Evolutionary conservation across 2,113 vertebrate genomes (phyloP), one percentile per base, ranked within the genome.

Genomic region (Periophthalmus modestus): DNA sequence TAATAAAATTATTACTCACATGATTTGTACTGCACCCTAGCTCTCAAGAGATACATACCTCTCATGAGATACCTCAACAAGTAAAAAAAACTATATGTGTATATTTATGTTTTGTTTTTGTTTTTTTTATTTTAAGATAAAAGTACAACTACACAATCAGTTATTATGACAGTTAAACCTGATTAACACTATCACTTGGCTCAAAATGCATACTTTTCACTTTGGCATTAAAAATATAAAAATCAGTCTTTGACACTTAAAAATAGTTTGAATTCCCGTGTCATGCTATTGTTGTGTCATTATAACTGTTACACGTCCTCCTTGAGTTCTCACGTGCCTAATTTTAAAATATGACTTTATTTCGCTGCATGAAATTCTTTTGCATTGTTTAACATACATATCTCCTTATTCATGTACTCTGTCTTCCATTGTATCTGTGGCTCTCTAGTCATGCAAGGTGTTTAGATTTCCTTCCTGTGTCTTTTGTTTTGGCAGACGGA

Each of bases 381-480:
- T 61, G 24, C 71, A 65, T 79, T 77, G 33, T 77, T 28, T 69
- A n/a, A 15, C 55, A 12, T 80, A n/a, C 71, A 74, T 77, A 75
- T 75, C 66, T 80, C 55, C 14, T 74, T 69, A 59, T 81, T 67
- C 69, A 70, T 80, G 73, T 73, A 77, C 84, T 80, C 69, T 85
- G 73, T 82, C 73, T 11, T 63, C 71, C 23, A 58, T 19, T 65
- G 67, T 61, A 48, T 69, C 76, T 33, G 34, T 43, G 62, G 62
- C 36, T 82, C 18, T 19, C 59, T 72, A 21, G 69, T 72, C 77
- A 71, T 84, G 78, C 24, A 7, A 82, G 78, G 48, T 77, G 66
- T 87, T 88, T 85, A 68, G 66, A 23, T 82, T 84, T 89, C 85
- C 87, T 86, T 92, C 86, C 85, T 87, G 73, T 69, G 72, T 71